phyloP scores from a whole-genome alignment of 1,140 invertebrate species.

The Cecropterus lyciades region DNA sequence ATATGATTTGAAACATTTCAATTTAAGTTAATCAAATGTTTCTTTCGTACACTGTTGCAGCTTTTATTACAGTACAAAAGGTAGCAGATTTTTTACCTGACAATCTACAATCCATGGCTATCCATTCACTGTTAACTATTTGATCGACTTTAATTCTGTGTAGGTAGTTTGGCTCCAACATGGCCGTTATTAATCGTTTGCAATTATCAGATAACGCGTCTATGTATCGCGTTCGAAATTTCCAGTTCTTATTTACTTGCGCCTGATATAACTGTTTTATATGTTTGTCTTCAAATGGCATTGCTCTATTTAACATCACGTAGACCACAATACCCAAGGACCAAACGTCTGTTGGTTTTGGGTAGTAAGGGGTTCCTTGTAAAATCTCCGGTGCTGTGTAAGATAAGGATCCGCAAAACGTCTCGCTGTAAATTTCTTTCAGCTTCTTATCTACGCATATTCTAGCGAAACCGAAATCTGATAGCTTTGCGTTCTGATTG shows the following conservation, averaged over 20 bases:
- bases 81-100: constrained; percentile 47
- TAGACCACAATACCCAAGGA: constrained; percentile 88
- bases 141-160: constrained; percentile 80
- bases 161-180: constrained; percentile 88
- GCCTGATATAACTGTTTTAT: constrained; percentile 88
- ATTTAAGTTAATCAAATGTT: too few species aligned
- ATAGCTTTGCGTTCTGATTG: constrained; percentile 89
- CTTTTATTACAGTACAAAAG: too few species aligned
- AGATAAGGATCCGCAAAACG: constrained; percentile 89
- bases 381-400: constrained; percentile 91
- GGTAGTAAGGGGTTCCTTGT: constrained; percentile 86
- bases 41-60: too few species aligned
- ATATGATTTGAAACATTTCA: too few species aligned
- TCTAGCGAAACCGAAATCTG: constrained; percentile 92
- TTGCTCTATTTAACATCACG: constrained; percentile 89
- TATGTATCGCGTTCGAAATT: constrained; percentile 86
- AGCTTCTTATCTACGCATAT: constrained; percentile 81
- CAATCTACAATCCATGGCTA: constrained; percentile 84
- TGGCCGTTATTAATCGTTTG: constrained; percentile 82
- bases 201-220: constrained; percentile 80
- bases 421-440: constrained; percentile 86
- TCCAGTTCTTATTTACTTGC: constrained; percentile 86
- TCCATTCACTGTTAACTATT: constrained; percentile 77
- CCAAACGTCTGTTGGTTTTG: constrained; percentile 88
- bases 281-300: constrained; percentile 93